A percentile compares a stretch with the other conserved stretches of the same genome.
phyloP scores from a whole-genome alignment of 2,113 vertebrate species.

The Chamaetylas fuelleborni region DNA sequence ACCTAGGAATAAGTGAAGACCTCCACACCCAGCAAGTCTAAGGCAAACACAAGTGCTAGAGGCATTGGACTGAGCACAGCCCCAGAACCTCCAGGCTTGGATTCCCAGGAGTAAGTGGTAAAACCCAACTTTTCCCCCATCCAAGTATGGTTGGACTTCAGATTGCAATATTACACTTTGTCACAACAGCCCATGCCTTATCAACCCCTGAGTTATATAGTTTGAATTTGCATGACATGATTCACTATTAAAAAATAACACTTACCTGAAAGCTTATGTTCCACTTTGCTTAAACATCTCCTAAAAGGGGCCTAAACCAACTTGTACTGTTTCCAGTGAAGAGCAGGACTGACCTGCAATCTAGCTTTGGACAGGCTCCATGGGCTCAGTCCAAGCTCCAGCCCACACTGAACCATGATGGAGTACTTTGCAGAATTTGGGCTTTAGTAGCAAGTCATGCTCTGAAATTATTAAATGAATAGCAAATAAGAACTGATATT shows the following conservation, averaged over 20 bases:
- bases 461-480: neutral
- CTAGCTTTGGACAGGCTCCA: neutral
- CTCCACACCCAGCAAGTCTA: neutral
- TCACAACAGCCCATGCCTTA: neutral
- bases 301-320: neutral
- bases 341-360: neutral
- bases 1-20: neutral
- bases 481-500: neutral
- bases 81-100: neutral
- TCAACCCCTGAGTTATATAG: neutral
- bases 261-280: neutral
- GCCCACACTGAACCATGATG: neutral
- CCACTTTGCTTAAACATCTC: neutral
- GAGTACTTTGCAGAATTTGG: neutral
- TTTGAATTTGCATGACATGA: neutral
- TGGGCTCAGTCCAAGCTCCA: fast-evolving
- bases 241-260: neutral
- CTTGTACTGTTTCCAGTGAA: neutral
- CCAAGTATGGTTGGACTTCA: fast-evolving
- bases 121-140: neutral
- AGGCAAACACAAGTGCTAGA: neutral
- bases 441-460: neutral
- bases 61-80: neutral
- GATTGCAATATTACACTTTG: neutral
- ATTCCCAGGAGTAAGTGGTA: neutral